Percentiles rank a stretch among this genome's conserved stretches.
phyloP scores from a whole-genome alignment of 1,140 invertebrate species.

The Euura saliciscinereae region DNA sequence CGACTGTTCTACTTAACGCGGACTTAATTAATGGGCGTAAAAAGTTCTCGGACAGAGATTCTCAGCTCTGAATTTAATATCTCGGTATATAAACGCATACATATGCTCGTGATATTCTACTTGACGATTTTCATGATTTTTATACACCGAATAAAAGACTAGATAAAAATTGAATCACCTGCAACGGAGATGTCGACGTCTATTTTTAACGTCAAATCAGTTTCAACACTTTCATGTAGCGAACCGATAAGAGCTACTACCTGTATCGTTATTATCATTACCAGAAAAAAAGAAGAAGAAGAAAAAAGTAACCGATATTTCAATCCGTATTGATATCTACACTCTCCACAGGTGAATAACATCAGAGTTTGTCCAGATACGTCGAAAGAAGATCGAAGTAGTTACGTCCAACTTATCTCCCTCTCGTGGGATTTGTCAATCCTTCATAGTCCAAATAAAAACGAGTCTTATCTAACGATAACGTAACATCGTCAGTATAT shows the following conservation, averaged over 20 bases:
- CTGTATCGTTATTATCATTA: no score
- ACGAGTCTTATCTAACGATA: background rate
- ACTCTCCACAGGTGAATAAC: background rate
- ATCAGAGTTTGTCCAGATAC: constrained; percentile 3
- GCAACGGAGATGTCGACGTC: no score
- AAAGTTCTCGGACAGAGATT: background rate
- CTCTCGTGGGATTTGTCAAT: constrained; percentile 12
- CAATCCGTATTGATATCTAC: no score
- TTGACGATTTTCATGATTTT: no score
- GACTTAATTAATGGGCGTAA: constrained; percentile 3
- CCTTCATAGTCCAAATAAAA: background rate
- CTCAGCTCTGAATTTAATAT: constrained; percentile 1
- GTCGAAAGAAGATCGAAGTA: background rate
- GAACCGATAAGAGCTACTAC: no score
- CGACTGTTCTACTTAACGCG: constrained; percentile 4
- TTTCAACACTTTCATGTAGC: no score
- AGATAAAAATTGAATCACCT: no score
- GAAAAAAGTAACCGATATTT: no score
- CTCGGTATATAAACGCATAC: background rate
- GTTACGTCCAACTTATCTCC: background rate
- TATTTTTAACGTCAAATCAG: no score
- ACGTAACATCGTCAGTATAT: background rate
- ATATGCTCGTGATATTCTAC: no score
- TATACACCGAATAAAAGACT: no score
- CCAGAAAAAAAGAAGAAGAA: no score